phyloP scores from a whole-genome alignment of 2,113 vertebrate species.

The Tragelaphus strepsiceros region DNA sequence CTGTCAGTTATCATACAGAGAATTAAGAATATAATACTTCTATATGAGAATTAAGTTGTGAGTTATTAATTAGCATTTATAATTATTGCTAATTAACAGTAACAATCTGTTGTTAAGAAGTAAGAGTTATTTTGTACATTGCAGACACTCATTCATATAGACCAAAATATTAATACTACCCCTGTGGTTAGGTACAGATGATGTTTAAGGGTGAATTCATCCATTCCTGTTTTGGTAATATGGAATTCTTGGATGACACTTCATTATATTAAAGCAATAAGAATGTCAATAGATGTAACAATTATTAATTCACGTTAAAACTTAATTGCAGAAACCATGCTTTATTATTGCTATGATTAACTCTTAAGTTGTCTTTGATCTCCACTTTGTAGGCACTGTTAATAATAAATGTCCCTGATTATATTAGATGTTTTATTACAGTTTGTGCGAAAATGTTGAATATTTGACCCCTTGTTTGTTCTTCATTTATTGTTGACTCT shows the following conservation, averaged over 20 bases:
- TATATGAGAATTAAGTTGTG: background rate
- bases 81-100: background rate
- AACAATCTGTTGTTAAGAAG: background rate
- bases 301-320: background rate
- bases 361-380: background rate
- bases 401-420: background rate
- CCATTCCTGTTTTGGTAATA: background rate
- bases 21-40: background rate
- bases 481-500: background rate
- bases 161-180: background rate
- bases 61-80: background rate
- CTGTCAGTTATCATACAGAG: background rate
- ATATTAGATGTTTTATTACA: background rate
- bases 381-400: background rate
- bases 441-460: background rate
- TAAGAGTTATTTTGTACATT: background rate
- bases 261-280: background rate
- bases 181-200: background rate
- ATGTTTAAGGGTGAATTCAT: background rate
- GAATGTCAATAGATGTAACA: background rate
- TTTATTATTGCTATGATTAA: constrained; percentile 3
- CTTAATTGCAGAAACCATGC: background rate
- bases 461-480: background rate
- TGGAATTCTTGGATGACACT: background rate
- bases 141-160: background rate